Evolutionary conservation across 2,888 invertebrate species (phyloP), one percentile per base, ranked within the genome.

Genomic region (Parelbella ahira): DNA sequence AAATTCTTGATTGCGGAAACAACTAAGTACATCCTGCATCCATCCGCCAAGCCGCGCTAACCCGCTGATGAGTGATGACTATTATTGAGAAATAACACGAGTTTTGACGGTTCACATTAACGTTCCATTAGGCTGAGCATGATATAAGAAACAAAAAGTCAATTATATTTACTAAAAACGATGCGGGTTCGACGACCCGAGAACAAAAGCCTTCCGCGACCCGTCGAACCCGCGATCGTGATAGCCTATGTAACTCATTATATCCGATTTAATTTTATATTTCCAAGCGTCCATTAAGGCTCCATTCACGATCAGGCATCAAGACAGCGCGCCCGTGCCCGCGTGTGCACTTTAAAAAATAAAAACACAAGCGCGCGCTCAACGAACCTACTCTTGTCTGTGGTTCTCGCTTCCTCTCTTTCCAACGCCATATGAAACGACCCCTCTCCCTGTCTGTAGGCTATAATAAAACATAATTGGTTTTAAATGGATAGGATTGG

Each of bases 401-500:
- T 68, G 63, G 65, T 57, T 58, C 54, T 44, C 48, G 44, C 2
- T 50, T 61, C 41, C 47, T 78, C 79, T 56, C 56, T 55, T 50
- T 78, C 74, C 52, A 53, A 51, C 74, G 15, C 45, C 47, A 37
- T 42, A 44, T 44, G 24, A 44, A 19, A 39, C 21, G 42, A 58
- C 33, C 56, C 34, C 58, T 55, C 29, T 78, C 74, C 61, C 68
- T 54, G 52, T 78, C 75, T 54, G 36, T 36, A 44, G 50, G 53
- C 70, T 60, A 60, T 83, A 81, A 83, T 83, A 82, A 82, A 84
- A 77, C 78, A 74, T 83, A 86, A 87, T 87, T 83, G 82, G 72
- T 83, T 86, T 83, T 78, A 84, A 86, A 83, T 79, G 84, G 65
- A 76, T 76, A 77, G 80, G 82, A 86, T 87, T 86, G 84, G 84